A percentile compares a stretch with the other conserved stretches of the same genome.
Conservation (phyloP, 1,140 invertebrate genomes). For the Tetramorium parvispinum region DNA sequence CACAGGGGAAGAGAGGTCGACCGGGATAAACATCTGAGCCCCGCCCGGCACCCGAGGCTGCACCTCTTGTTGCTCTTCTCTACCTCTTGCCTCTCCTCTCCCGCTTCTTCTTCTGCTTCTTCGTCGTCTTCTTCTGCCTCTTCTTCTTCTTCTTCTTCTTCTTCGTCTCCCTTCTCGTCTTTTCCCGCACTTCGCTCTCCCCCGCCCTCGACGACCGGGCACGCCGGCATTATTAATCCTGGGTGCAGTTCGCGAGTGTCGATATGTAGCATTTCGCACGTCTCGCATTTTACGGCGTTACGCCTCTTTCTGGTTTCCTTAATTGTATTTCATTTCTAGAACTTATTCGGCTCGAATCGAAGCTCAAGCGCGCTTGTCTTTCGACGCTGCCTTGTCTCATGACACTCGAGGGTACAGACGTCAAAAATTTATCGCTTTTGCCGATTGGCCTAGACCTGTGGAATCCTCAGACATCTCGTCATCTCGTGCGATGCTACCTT, state of each 20-base stretch:
- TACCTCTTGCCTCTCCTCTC: conserved; percentile 74
- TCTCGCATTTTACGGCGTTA: conserved; percentile 68
- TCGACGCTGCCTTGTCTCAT: background rate
- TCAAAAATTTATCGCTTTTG: background rate
- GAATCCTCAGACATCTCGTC: background rate
- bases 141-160: conserved; percentile 64
- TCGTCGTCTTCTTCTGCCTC: conserved; percentile 66
- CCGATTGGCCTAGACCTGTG: background rate
- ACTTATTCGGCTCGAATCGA: conserved; percentile 39
- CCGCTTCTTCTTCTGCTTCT: conserved; percentile 77
- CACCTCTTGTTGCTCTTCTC: conserved; percentile 81
- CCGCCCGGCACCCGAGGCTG: conserved; percentile 85
- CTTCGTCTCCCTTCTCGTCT: conserved; percentile 57
- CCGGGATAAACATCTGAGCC: conserved; percentile 85
- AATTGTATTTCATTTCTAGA: conserved; percentile 67
- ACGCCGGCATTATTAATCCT: conserved; percentile 71
- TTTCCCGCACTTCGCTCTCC: conserved; percentile 60
- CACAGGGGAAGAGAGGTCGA: conserved; percentile 83
- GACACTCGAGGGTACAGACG: background rate
- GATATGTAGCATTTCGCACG: conserved; percentile 71
- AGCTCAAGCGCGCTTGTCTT: background rate
- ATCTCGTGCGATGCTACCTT: background rate
- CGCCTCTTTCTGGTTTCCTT: conserved; percentile 72
- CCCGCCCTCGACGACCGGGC: conserved; percentile 44
- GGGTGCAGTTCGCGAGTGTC: conserved; percentile 51